Evolutionary conservation across 2,113 vertebrate species (phyloP), one percentile per base, ranked within the genome.

Genomic region (Tragelaphus buxtoni): DNA sequence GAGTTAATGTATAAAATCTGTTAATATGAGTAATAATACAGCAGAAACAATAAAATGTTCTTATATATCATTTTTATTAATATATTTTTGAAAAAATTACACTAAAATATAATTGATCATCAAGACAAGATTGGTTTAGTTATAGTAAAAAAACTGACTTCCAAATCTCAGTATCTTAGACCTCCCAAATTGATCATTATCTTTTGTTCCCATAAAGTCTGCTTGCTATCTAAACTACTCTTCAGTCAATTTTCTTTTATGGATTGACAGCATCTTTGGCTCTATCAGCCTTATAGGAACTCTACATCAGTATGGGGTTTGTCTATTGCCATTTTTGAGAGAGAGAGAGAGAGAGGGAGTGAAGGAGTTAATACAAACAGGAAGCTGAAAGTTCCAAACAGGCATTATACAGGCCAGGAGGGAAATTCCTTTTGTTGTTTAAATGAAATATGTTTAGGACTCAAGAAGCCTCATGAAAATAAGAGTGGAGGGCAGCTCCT

Each of bases 371-470:
- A 20, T 65, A 47, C 20, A 61, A 74, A 20, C 7, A 83, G 13
- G 77, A 90, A 69, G 4, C 35, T 53, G 18, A 28, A 56, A 81
- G 39, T 47, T 80, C 35, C 20, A 94, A 20, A 58, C 32, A 61
- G 30, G 83, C 39, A 88, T 60, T 91, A n/a, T 30, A 88, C n/a
- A 81, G 9, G 20, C 26, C 9, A 26, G 85, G 30, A 80, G 60
- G 60, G 65, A 88, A 96, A 81, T 96, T 97, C 30, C 20, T 76
- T 55, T 94, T 58, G n/a, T n/a, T 81, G 26, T 13, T 60, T 93
- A 55, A 90, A 80, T 45, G 30, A 90, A 79, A 88, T 88, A 53
- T 10, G 17, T 51, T 53, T 61, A 69, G 4, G 11, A 60, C n/a
- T 69, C 22, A 63, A 63, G 69, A 53, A 8, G 0, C 9, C 45